Evolutionary conservation across 2,113 vertebrate genomes (phyloP).

Genomic region (Periophthalmodon schlosseri): DNA sequence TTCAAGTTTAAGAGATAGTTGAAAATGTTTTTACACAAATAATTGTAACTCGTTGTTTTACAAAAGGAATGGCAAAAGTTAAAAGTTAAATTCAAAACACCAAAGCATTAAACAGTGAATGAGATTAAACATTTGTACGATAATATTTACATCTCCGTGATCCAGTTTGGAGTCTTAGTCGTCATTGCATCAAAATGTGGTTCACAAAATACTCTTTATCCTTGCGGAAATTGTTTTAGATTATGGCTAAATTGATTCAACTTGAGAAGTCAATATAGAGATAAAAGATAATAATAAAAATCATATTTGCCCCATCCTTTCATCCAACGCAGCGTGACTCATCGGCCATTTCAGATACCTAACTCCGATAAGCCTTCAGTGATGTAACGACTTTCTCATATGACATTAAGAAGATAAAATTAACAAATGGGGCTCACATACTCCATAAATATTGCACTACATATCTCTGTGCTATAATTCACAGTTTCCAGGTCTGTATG

Average conservation of each 20-base stretch:
- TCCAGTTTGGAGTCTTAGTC: not conserved
- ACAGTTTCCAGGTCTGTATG: constrained; percentile 27
- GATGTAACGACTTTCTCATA: not conserved
- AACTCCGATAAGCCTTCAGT: not conserved
- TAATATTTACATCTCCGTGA: too few relatives aligned
- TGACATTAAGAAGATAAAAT: not conserved
- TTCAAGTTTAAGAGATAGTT: too few relatives aligned
- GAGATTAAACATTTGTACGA: not conserved
- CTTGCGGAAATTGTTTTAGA: not conserved
- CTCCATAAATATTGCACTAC: not conserved
- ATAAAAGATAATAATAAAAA: not conserved
- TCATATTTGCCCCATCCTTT: not conserved
- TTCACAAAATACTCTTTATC: not conserved
- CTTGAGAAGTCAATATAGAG: not conserved
- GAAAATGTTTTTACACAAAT: too few relatives aligned
- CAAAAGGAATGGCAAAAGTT: too few relatives aligned
- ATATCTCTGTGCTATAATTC: not conserved
- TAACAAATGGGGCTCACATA: not conserved
- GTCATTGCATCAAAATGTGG: not conserved
- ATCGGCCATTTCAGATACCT: not conserved
- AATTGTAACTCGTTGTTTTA: too few relatives aligned
- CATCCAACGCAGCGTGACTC: not conserved
- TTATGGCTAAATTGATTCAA: not conserved
- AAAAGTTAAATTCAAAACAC: too few relatives aligned
- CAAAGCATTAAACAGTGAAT: not conserved